phyloP scores from a whole-genome alignment of 2,888 invertebrate genomes.

The Gerosis bhagava region DNA sequence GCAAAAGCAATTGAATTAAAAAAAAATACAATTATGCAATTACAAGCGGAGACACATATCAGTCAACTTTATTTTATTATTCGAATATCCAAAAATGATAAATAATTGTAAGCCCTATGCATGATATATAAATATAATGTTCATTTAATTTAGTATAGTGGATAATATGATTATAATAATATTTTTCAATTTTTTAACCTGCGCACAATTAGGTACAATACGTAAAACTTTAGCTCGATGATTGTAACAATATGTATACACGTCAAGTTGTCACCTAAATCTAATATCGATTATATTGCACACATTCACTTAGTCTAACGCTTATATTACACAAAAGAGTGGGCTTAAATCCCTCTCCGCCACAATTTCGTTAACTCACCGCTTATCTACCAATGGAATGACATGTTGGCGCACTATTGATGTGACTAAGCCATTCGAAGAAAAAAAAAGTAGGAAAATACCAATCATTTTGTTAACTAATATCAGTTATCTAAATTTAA shows the following conservation, averaged over 20 bases:
- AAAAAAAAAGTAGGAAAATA: no score
- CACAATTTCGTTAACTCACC: slow-evolving; percentile 81
- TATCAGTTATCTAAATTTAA: no score
- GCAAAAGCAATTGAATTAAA: no score
- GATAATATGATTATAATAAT: slow-evolving; percentile 18
- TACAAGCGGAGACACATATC: slow-evolving; percentile 15
- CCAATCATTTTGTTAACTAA: no score
- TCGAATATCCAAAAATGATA: no score
- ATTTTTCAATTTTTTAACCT: slow-evolving; percentile 19
- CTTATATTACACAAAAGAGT: slow-evolving; percentile 61
- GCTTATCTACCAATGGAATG: slow-evolving; percentile 78
- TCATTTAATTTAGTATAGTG: slow-evolving; percentile 12
- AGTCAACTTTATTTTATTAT: no score
- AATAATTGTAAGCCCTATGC: no score
- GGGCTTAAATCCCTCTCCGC: slow-evolving; percentile 82
- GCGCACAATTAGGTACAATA: slow-evolving; percentile 19
- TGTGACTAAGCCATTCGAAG: slow-evolving; percentile 68
- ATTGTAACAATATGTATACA: slow-evolving; percentile 38
- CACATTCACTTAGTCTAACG: slow-evolving; percentile 67
- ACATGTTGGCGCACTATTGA: slow-evolving; percentile 63
- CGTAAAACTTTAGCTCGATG: slow-evolving; percentile 8
- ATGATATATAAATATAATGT: slow-evolving; percentile 13
- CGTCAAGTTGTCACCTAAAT: slow-evolving; percentile 51
- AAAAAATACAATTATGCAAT: not conserved
- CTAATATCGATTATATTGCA: slow-evolving; percentile 75